Conservation (phyloP, 2,113 vertebrate genomes). For the Cromileptes altivelis region DNA sequence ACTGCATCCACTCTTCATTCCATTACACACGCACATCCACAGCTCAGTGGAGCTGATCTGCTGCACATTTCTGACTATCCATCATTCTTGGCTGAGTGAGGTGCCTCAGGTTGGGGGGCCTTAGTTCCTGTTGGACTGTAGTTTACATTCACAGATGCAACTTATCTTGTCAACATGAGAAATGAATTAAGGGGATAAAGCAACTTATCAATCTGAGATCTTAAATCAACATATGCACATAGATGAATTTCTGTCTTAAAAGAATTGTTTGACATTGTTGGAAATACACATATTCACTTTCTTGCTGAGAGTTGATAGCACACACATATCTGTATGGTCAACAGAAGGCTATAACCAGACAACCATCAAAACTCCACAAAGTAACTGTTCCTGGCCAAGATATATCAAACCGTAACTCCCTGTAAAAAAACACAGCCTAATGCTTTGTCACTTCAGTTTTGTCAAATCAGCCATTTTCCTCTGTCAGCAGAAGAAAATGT, state of each 20-base stretch:
- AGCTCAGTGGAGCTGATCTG: neutral
- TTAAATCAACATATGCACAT: neutral
- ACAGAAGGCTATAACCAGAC: neutral
- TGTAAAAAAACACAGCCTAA: neutral
- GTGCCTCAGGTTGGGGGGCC: neutral
- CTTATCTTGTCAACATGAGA: neutral
- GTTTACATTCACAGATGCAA: neutral
- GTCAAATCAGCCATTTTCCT: too few relatives aligned
- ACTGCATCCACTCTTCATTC: constrained; percentile 13
- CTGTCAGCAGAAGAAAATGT: too few relatives aligned
- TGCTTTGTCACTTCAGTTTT: neutral
- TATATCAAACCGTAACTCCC: neutral
- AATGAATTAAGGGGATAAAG: neutral
- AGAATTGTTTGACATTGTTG: neutral
- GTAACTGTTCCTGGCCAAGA: neutral
- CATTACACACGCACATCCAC: neutral
- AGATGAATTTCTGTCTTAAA: neutral
- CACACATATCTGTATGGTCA: neutral
- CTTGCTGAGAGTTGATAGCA: too few relatives aligned
- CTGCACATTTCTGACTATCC: neutral
- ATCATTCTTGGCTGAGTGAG: neutral
- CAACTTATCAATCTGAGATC: neutral
- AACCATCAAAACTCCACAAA: neutral
- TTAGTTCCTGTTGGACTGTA: neutral
- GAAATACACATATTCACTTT: neutral